Evolutionary conservation across 2,888 invertebrate species (phyloP).

Genomic region (Lampropteryx suffumata): DNA sequence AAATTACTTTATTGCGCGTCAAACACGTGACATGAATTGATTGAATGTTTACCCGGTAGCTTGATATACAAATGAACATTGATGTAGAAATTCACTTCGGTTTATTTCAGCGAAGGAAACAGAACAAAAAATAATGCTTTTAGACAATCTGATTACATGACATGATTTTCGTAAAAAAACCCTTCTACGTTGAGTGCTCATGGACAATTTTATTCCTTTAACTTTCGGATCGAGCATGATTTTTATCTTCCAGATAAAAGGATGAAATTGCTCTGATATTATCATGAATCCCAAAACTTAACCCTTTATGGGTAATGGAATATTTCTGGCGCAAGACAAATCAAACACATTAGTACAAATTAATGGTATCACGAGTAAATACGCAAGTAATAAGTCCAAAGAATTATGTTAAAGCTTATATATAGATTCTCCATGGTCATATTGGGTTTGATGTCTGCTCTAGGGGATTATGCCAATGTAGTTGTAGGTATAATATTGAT

Average conservation of each 20-base stretch:
- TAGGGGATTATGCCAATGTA: neutral
- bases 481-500: neutral
- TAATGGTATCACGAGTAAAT: constrained; percentile 12
- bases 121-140: constrained; percentile 7
- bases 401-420: neutral
- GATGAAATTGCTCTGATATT: constrained; percentile 25
- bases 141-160: constrained; percentile 13
- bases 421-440: too few relatives aligned
- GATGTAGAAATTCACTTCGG: constrained; percentile 5
- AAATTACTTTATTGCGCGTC: constrained; percentile 5
- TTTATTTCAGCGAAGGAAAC: constrained; percentile 10
- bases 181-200: constrained; percentile 15
- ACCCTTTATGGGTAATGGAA: constrained; percentile 19
- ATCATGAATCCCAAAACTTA: constrained; percentile 25
- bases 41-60: constrained; percentile 23
- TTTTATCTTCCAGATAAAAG: constrained; percentile 17
- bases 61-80: constrained; percentile 16
- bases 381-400: constrained; percentile 7
- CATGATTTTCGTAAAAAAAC: constrained; percentile 23
- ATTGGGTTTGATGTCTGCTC: too few relatives aligned
- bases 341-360: constrained; percentile 22
- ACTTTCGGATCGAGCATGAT: constrained; percentile 13
- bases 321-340: constrained; percentile 13
- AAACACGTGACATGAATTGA: constrained; percentile 24
- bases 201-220: constrained; percentile 17